Base-by-base conservation (phyloP, 2,797 vertebrate species). In the Xenops minutus region DNA sequence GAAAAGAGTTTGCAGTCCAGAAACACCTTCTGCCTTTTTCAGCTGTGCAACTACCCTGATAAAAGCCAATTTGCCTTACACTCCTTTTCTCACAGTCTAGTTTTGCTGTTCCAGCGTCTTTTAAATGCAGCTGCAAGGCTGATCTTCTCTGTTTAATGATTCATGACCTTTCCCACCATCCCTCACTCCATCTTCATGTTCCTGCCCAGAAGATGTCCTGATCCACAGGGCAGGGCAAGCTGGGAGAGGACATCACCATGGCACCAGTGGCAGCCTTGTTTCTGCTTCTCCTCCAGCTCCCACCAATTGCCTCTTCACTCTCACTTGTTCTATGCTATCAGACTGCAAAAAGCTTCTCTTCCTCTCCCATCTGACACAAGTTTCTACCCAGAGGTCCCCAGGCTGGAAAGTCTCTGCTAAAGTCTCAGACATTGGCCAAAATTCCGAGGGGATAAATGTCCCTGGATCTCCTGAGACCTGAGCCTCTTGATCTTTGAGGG, bases 191-290 rank as follows among this genome's bases (percentile, higher is more conserved):
- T 44, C 48, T 59, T 85, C 37, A 37, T 0, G 0, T 34, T 43
- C 30, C 29, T 66, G 14, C 32, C 22, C 52, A 71, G 52, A 46
- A 46, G 52, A 29, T 32, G 23, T 64, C 22, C 24, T 51, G 34
- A 26, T 52, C 39, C 39, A 61, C 21, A 61, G 21, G 36, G n/a
- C 39, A 68, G 7, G 21, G 32, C 0, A 1, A 14, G n/a, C 20
- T 69, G 48, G n/a, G 21, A 12, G 8, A n/a, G 22, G 30, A 59
- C 51, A 19, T 80, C 1, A 0, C 10, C 1, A 2, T 41, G 51
- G 37, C 24, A 74, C 11, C 46, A 58, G 10, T 32, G 27, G 17
- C 14, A 51, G 29, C 43, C 26, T 17, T 69, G 54, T 52, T 32
- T 54, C 30, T 72, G 39, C 12, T 34, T 2, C 32, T 77, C 3